A percentile compares a stretch with the other conserved stretches of the same genome.
These are phyloP conservation scores for Pluvialis apricaria DNA, from an alignment of 2,113 vertebrate species.

Conservation along the genomic window DNA sequence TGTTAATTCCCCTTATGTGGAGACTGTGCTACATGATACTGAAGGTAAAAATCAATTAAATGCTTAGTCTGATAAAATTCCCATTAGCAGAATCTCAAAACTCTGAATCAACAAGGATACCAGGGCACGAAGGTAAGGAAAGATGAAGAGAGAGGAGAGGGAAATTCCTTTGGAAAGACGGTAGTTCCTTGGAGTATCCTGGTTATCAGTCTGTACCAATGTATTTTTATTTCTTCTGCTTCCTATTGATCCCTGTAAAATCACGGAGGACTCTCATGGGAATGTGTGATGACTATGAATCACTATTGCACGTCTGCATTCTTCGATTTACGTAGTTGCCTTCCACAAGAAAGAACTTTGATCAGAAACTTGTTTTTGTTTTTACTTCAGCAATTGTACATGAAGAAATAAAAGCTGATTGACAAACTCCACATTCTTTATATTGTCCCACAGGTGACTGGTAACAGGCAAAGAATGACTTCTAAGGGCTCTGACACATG, in stretches of 20 bases:
- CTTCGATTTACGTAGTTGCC: background rate
- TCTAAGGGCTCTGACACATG: background rate
- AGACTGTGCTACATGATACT: background rate
- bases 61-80: background rate
- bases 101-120: background rate
- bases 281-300: background rate
- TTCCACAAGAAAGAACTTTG: background rate
- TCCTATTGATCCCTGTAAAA: background rate
- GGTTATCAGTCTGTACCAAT: background rate
- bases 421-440: background rate
- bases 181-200: background rate
- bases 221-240: background rate
- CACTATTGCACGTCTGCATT: background rate
- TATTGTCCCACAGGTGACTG: background rate
- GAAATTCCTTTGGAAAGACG: background rate
- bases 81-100: background rate
- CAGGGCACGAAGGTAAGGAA: background rate
- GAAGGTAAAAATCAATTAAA: constrained; percentile 18
- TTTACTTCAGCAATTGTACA: background rate
- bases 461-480: background rate
- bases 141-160: background rate
- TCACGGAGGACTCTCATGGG: background rate
- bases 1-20: background rate
- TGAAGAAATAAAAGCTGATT: background rate
- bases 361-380: background rate